Percentiles rank a stretch among this genome's conserved stretches.
phyloP scores from a whole-genome alignment of 1,140 invertebrate species.

The Aphis gossypii region DNA sequence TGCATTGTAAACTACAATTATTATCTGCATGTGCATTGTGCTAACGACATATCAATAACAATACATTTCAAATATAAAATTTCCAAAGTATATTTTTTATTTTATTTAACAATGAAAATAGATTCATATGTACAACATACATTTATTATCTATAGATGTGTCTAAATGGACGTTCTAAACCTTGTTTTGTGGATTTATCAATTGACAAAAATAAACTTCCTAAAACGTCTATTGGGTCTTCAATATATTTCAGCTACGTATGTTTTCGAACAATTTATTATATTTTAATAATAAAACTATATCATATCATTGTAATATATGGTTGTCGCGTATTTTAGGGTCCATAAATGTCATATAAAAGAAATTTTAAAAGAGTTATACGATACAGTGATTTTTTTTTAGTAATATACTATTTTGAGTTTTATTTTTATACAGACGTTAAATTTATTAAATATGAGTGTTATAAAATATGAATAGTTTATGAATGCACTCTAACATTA shows the following conservation, averaged over 20 bases:
- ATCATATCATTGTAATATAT: background rate
- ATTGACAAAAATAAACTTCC: background rate
- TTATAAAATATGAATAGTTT: background rate
- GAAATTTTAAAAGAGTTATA: background rate
- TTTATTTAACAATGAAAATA: background rate
- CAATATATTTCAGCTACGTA: background rate
- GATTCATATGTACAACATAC: background rate
- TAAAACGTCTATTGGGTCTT: background rate
- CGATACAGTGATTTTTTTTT: background rate
- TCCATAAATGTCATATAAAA: background rate
- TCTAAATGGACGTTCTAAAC: background rate
- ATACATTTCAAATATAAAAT: background rate
- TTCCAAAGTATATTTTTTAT: background rate
- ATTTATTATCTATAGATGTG: background rate
- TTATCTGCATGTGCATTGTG: background rate
- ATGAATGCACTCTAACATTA: background rate
- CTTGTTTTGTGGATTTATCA: background rate
- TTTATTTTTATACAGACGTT: background rate
- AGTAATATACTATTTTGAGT: background rate
- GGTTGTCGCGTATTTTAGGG: background rate
- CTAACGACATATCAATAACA: background rate
- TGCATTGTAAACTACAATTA: background rate
- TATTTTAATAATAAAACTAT: background rate
- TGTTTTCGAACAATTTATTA: conserved; percentile 4
- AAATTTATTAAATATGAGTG: background rate